These are phyloP conservation scores for Sebastes kiyomatsui DNA, from an alignment of 2,797 vertebrate genomes.

Conservation along the genomic window DNA sequence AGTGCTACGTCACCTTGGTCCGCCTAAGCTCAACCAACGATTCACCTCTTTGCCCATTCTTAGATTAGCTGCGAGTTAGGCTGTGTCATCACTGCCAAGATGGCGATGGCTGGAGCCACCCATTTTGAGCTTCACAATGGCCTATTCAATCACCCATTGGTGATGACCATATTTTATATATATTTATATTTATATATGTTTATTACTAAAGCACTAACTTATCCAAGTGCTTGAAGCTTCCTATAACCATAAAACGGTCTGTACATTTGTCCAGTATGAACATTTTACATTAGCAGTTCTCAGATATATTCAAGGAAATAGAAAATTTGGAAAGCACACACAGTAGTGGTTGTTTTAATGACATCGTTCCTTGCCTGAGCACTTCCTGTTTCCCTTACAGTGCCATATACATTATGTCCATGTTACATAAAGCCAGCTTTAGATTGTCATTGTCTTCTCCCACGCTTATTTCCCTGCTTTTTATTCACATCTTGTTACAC, in stretches of 20 bases:
- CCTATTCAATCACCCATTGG: too few species aligned
- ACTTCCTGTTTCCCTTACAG: neutral
- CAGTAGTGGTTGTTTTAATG: neutral
- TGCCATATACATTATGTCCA: neutral
- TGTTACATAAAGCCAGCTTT: neutral
- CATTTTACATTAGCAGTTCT: neutral
- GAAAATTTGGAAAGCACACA: neutral
- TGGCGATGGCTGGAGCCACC: too few species aligned
- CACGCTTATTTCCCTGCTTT: neutral
- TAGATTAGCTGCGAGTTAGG: too few species aligned
- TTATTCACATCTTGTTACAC: conserved; percentile 34
- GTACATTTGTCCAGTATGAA: neutral
- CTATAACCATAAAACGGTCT: neutral
- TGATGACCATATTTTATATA: too few species aligned
- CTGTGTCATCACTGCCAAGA: too few species aligned
- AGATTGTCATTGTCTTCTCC: neutral
- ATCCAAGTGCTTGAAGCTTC: too few species aligned
- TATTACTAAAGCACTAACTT: too few species aligned
- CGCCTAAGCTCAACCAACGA: too few species aligned
- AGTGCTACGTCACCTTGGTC: too few species aligned
- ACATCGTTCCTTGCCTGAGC: neutral
- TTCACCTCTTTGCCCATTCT: too few species aligned
- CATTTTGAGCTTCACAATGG: too few species aligned
- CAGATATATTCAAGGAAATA: neutral
- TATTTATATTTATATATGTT: too few species aligned